Base-by-base conservation (phyloP, 2,888 invertebrate genomes). In the Drosophila glabriapex region DNA sequence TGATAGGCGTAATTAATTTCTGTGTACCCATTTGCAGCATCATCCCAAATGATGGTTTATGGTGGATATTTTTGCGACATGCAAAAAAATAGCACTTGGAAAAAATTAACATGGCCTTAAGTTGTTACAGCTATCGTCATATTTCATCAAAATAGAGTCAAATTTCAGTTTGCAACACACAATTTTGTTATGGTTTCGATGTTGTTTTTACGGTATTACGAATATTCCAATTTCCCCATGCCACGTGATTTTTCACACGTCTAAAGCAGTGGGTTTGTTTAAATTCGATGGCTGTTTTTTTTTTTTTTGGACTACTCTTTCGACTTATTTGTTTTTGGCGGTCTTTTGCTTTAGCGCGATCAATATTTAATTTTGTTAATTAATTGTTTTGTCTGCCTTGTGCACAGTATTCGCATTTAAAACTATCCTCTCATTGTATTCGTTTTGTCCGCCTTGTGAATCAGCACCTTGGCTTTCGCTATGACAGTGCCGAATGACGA, bases 71-170 rank as follows among this genome's bases (percentile, higher is more conserved):
- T 69, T 70, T 54, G 22, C 46, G 39, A 33, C n/a, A 41, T 25
- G 39, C n/a, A 28, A 59, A 66, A 54, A 60, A 65, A 52, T 35
- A 61, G 33, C 52, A 53, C 37, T 53, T 64, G 43, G 54, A 72
- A 83, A 81, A 72, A 83, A 83, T 83, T 83, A 72, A 59, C 69
- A 67, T 54, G 77, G 54, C 62, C 78, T 73, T 54, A 62, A 67
- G 56, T 55, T 31, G 31, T n/a, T 46, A 49, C 50, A 16, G 25
- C 16, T 4, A 9, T 16, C 46, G 46, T 16, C 28, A 37, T 43
- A 41, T 58, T 35, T 53, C 49, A 73, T 35, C 49, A 63, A 66
- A 65, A 54, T 39, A 61, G 52, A 50, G 60, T 55, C 39, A 56
- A 59, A 55, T 68, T 62, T 46, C 16, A 22, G 7, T n/a, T 73